Conservation (phyloP, 1,140 invertebrate genomes). For the Drosophila mayri region DNA sequence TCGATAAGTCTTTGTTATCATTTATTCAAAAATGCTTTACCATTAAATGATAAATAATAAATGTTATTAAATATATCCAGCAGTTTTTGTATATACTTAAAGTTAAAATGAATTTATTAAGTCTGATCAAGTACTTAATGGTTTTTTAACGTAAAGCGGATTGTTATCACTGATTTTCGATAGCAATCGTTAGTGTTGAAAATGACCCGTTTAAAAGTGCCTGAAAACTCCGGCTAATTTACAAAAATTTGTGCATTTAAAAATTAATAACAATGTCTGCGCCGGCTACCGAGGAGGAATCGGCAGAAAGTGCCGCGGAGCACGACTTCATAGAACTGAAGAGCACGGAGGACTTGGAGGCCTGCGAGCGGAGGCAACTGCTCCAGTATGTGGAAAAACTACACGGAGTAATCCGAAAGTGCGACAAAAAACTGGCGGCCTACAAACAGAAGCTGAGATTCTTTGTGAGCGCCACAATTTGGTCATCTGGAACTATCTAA, state of each 20-base stretch:
- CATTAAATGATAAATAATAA: not conserved
- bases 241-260: constrained; percentile 3
- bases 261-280: constrained; percentile 39
- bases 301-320: constrained; percentile 4
- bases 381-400: constrained; percentile 63
- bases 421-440: constrained; percentile 59
- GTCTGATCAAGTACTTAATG: too few species aligned
- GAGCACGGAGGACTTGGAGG: constrained; percentile 40
- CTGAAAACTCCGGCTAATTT: constrained; percentile 1
- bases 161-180: not conserved
- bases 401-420: constrained; percentile 68
- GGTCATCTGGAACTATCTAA: not conserved
- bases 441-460: constrained; percentile 63
- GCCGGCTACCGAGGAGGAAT: constrained; percentile 2
- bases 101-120: not conserved
- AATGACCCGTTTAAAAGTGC: not conserved
- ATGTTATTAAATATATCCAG: too few species aligned
- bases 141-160: not conserved
- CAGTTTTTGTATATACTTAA: too few species aligned
- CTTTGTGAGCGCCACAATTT: constrained; percentile 37
- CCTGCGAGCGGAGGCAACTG: constrained; percentile 45
- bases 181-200: not conserved
- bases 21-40: too few species aligned
- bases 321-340: constrained; percentile 68
- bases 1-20: not conserved